Evolutionary conservation across 2,888 invertebrate species (phyloP).

Genomic region (Slavum lentiscoides): DNA sequence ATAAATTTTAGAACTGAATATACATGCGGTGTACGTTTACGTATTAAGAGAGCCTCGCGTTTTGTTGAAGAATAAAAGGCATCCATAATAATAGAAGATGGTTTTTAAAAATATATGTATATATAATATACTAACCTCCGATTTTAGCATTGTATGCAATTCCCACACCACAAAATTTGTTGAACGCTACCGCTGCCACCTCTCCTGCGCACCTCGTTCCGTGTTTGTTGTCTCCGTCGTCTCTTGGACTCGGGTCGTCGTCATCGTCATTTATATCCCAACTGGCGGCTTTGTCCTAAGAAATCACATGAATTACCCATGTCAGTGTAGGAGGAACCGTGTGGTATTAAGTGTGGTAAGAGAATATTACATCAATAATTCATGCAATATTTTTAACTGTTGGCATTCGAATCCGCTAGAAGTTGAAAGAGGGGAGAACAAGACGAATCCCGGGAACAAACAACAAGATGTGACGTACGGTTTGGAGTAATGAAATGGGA

Average conservation of each 20-base stretch:
- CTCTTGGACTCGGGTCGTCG: constrained; percentile 97
- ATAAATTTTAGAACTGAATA: too few relatives aligned
- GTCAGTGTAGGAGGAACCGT: constrained; percentile 5
- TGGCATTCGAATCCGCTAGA: not conserved
- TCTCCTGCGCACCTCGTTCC: constrained; percentile 99
- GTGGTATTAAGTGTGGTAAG: not conserved
- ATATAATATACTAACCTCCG: constrained; percentile 70
- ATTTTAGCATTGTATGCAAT: constrained; percentile 96
- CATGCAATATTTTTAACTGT: constrained; percentile 23
- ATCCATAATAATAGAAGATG: too few relatives aligned
- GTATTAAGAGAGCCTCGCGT: too few relatives aligned
- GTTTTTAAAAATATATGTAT: too few relatives aligned
- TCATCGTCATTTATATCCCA: constrained; percentile 97
- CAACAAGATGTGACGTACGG: not conserved
- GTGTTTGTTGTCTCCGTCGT: constrained; percentile 98
- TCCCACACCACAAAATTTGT: constrained; percentile 95
- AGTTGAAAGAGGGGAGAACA: not conserved
- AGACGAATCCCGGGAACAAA: not conserved
- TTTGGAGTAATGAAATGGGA: constrained; percentile 27
- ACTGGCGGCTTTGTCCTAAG: constrained; percentile 91
- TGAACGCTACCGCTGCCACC: constrained; percentile 95
- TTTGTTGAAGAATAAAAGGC: too few relatives aligned
- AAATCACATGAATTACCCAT: constrained; percentile 33
- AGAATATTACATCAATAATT: constrained; percentile 13
- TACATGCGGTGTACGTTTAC: too few relatives aligned